phyloP scores from a whole-genome alignment of 2,888 invertebrate genomes.

The Cataglyphis cursor region DNA sequence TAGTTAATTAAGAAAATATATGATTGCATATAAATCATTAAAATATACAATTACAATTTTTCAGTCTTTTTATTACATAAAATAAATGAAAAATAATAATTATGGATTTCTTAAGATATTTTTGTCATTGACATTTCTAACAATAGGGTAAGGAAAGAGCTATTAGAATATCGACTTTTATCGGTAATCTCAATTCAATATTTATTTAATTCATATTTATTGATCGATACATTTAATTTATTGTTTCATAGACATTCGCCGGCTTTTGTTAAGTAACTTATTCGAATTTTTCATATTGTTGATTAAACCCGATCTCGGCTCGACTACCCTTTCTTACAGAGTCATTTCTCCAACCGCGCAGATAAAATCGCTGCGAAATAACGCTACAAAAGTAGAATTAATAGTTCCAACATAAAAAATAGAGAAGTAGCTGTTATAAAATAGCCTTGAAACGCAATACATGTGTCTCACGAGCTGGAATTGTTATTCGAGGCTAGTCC shows the following conservation, averaged over 20 bases:
- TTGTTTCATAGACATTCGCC: neutral
- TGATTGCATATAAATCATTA: neutral
- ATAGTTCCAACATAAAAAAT: slow-evolving; percentile 13
- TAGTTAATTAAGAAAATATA: neutral
- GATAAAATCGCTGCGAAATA: neutral
- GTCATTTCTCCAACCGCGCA: neutral
- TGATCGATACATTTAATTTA: neutral
- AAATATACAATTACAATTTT: neutral
- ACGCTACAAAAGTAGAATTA: slow-evolving; percentile 26
- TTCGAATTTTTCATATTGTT: slow-evolving; percentile 7
- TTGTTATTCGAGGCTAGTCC: slow-evolving; percentile 54
- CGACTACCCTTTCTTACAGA: neutral
- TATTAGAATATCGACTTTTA: neutral
- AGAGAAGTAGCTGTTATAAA: slow-evolving; percentile 37
- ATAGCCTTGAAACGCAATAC: slow-evolving; percentile 46
- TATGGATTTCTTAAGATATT: neutral
- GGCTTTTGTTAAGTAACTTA: neutral
- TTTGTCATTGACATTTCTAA: neutral
- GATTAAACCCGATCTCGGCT: slow-evolving; percentile 9
- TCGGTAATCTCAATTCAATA: neutral
- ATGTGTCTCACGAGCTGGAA: slow-evolving; percentile 30
- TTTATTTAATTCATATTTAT: slow-evolving; percentile 5
- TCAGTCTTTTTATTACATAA: neutral
- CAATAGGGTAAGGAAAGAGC: neutral
- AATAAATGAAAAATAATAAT: slow-evolving; percentile 1